Evolutionary conservation across 1,140 invertebrate species (phyloP).

Genomic region (Ptiloglossa arizonensis): DNA sequence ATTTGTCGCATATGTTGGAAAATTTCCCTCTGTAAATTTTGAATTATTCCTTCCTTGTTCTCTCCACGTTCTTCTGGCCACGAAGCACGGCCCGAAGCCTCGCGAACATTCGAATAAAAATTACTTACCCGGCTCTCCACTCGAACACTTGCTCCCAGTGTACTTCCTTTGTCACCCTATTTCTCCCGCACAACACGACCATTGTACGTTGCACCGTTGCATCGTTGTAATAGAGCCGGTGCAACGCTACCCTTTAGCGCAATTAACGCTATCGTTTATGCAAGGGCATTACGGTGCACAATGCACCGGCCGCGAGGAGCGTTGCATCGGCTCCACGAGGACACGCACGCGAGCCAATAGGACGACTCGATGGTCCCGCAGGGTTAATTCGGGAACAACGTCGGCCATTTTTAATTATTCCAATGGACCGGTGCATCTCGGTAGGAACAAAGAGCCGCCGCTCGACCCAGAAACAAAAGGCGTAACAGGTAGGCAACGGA

Average conservation of each 20-base stretch:
- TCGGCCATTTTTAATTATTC: slow-evolving; percentile 29
- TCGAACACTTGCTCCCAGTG: no score
- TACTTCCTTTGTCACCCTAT: not conserved
- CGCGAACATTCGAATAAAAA: no score
- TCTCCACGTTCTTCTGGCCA: no score
- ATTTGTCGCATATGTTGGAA: no score
- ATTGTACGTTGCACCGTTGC: not conserved
- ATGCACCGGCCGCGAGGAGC: not conserved
- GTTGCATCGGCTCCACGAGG: not conserved
- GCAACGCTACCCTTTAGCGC: not conserved
- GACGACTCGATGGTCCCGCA: not conserved
- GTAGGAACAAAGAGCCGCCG: not conserved
- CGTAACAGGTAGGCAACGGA: slow-evolving; percentile 40
- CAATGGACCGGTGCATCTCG: not conserved
- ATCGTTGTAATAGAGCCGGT: no score
- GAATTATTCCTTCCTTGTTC: no score
- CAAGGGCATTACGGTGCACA: not conserved
- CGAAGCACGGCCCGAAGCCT: no score
- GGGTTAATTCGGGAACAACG: not conserved
- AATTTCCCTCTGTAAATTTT: no score
- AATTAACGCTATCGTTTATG: slow-evolving; percentile 11
- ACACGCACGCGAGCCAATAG: not conserved
- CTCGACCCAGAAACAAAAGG: slow-evolving; percentile 1
- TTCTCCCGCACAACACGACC: not conserved
- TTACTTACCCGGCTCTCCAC: no score